Evolutionary conservation across 2,797 vertebrate species (phyloP).

Genomic region (Sebastes miniatus): DNA sequence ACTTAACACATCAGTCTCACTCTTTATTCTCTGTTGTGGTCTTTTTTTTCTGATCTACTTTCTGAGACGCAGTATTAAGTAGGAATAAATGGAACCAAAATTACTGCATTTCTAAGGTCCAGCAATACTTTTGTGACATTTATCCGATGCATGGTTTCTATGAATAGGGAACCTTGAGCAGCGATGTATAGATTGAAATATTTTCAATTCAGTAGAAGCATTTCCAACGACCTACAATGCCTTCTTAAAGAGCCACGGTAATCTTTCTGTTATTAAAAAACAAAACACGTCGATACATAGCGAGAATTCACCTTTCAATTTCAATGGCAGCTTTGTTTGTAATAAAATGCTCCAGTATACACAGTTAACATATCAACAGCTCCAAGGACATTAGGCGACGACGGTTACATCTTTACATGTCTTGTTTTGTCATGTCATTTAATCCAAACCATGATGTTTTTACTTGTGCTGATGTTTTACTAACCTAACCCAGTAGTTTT

Average conservation of each 20-base stretch:
- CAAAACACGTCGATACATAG: neutral
- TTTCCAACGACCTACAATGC: too few species aligned
- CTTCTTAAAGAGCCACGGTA: neutral
- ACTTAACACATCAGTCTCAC: constrained; percentile 29
- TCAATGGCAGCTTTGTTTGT: neutral
- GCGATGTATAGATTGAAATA: neutral
- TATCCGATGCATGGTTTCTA: neutral
- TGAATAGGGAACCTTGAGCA: neutral
- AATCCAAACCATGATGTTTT: too few species aligned
- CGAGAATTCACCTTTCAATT: neutral
- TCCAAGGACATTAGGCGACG: neutral
- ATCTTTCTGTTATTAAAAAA: neutral
- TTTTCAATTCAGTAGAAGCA: neutral
- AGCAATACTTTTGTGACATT: neutral
- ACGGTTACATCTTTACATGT: neutral
- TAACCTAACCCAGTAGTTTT: too few species aligned
- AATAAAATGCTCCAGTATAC: neutral
- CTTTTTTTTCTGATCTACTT: neutral
- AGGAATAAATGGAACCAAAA: neutral
- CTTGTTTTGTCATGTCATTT: neutral
- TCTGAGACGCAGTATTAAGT: neutral
- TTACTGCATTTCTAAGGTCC: neutral
- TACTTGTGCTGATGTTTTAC: too few species aligned
- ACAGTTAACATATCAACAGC: neutral
- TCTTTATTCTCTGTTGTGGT: neutral